Base-by-base conservation (phyloP, 2,113 vertebrate genomes). In the Stigmatopora nigra region DNA sequence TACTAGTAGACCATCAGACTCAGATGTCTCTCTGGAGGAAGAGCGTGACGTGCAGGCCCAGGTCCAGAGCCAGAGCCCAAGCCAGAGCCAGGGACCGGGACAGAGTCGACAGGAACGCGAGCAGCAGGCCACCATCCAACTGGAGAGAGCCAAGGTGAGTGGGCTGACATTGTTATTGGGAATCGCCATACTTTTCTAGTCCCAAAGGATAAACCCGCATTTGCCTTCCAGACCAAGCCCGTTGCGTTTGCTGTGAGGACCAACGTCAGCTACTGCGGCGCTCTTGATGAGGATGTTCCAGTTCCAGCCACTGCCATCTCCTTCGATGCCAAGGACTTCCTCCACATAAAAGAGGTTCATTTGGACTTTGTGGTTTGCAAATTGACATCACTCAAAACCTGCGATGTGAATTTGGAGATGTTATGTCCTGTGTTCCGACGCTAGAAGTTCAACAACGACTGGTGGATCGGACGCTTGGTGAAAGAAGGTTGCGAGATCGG, bases 401-500 rank as follows among this genome's bases (percentile, higher is more conserved):
- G 19, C 17, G 17, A 12, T 10, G 22, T 7, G 9, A 22, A 14
- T 45, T 38, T 47, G 14, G 6, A 57, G 15, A 1, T 19, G 35
- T 61, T 20, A 25, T 51, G 14, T 53, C 19, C 17, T 14, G 41
- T 45, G n/a, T 61, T 35, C 7, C 31, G n/a, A 16, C 0, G 64
- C 17, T 89, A 99, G 97, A 99, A 99, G 78, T 99, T 98, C 67
- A 99, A 98, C 82, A 99, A 99, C 47, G 97, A 99, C 87, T 99
- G 97, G 97, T 99, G 97, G 97, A 99, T 99, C 78, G 97, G 97
- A 57, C 90, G 97, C 67, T 90, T 99, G 79, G 96, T 99, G 53
- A 99, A 99, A 76, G 97, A 99, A 83, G 97, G 97, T 86, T 98
- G 95, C n/a, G 97, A 99, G 86, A 98, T 98, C 49, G 96, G 96